phyloP scores from a whole-genome alignment of 2,797 vertebrate genomes.

The Falco columbarius region DNA sequence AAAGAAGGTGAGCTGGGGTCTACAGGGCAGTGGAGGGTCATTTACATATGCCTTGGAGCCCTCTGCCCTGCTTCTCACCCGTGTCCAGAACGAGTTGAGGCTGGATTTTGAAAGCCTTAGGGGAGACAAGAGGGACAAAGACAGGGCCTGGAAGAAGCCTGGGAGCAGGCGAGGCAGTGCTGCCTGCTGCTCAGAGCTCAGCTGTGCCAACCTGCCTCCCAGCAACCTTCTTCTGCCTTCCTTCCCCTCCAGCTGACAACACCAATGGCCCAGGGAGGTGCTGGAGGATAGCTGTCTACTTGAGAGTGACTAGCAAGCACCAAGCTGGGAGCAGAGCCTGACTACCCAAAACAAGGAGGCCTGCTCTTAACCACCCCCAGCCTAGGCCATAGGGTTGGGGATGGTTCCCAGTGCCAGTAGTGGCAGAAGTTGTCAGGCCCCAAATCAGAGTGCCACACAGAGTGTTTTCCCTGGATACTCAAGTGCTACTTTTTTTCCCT shows the following conservation, averaged over 20 bases:
- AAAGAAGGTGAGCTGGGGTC: background rate
- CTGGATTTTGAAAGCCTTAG: background rate
- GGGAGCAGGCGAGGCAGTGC: background rate
- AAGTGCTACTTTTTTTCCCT: background rate
- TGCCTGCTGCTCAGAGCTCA: background rate
- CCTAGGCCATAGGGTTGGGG: background rate
- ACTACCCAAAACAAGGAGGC: background rate
- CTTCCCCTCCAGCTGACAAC: background rate
- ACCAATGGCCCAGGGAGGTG: background rate
- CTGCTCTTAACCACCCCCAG: background rate
- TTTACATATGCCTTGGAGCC: constrained; percentile 10
- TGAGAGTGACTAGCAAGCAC: background rate
- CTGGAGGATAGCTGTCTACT: fast-evolving
- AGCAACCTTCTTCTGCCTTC: background rate
- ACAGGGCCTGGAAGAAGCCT: background rate
- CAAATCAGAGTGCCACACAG: background rate
- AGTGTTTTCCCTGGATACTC: background rate
- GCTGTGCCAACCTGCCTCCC: background rate
- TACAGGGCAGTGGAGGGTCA: background rate
- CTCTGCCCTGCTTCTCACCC: background rate
- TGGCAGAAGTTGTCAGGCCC: background rate
- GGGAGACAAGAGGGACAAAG: background rate
- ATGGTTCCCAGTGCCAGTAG: background rate
- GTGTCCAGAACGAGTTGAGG: background rate
- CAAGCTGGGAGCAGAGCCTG: background rate